Evolutionary conservation across 1,140 invertebrate genomes (phyloP), one percentile per base, ranked within the genome.

Genomic region (Drosophila lini): DNA sequence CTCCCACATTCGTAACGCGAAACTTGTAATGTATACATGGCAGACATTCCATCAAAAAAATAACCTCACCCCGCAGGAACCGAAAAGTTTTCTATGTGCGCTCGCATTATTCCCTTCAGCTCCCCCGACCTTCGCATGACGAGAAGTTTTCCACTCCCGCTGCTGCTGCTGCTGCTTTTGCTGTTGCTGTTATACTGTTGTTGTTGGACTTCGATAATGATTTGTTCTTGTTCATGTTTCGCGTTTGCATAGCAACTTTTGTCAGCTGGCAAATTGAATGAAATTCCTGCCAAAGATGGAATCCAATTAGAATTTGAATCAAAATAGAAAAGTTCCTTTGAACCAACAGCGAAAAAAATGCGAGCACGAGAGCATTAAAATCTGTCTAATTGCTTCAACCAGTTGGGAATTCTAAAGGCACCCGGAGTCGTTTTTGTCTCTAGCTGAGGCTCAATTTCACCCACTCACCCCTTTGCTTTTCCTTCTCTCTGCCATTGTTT

Each of bases 211-310:
- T 42, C 69, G 53, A 73, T 71, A 71, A 73, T 73, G 65, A 73
- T 73, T 81, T 59, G 38, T 58, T 62, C 57, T 28, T 57, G 38
- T 75, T 78, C 56, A 50, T 81, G 71, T 62, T 71, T 52, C 47
- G 56, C 82, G 80, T 88, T 88, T 80, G 61, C 83, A 88, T 88
- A 88, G 83, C 84, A 88, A 88, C 83, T 88, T 86, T 89, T 86
- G 83, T 86, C 76, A 70, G 58, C 31, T 69, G 55, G 59, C 61
- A 74, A 85, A 62, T 78, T 67, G 58, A 74, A 74, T 76, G 63
- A 56, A 58, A 80, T 80, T 59, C 44, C 41, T 59, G 40, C 60
- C 59, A 80, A 77, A 71, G 74, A 88, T 68, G 55, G 75, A 88
- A 83, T 88, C 84, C 84, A 88, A 88, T 88, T 89, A 88, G 77